These are phyloP conservation scores for Ara ararauna DNA, from an alignment of 2,797 vertebrate genomes.

Conservation along the genomic window DNA sequence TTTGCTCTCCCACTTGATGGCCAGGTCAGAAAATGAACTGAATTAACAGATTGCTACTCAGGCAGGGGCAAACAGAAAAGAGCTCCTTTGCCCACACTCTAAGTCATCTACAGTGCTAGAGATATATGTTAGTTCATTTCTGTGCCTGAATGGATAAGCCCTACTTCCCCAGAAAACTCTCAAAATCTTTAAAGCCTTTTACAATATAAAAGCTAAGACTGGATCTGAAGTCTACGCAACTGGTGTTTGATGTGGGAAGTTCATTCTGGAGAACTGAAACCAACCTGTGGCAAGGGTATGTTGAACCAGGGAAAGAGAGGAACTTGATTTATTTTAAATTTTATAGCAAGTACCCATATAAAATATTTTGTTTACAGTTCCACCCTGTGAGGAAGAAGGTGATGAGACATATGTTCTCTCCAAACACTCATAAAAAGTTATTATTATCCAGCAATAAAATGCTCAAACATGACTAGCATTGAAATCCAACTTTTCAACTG, in stretches of 20 bases:
- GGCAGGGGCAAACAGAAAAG: background rate
- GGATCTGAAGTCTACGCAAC: background rate
- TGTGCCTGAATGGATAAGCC: background rate
- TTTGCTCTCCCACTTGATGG: background rate
- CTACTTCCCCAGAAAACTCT: background rate
- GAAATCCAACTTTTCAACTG: background rate
- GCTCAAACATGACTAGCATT: background rate
- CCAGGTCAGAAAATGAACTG: background rate
- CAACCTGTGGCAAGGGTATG: background rate
- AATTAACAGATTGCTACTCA: background rate
- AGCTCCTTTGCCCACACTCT: background rate
- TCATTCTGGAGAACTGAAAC: background rate
- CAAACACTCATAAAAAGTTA: slow-evolving; percentile 49
- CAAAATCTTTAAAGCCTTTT: background rate
- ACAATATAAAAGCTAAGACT: background rate
- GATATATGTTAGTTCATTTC: background rate
- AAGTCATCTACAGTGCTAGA: background rate
- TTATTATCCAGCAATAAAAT: slow-evolving; percentile 33
- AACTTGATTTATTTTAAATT: slow-evolving; percentile 57
- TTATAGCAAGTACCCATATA: slow-evolving; percentile 14
- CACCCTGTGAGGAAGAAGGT: background rate
- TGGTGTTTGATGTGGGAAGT: background rate
- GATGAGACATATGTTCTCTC: slow-evolving; percentile 28
- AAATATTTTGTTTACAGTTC: slow-evolving; percentile 57
- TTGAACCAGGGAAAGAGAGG: background rate